These are phyloP conservation scores for Elymnias hypermnestra DNA, from an alignment of 1,140 invertebrate species.

Conservation along the genomic window DNA sequence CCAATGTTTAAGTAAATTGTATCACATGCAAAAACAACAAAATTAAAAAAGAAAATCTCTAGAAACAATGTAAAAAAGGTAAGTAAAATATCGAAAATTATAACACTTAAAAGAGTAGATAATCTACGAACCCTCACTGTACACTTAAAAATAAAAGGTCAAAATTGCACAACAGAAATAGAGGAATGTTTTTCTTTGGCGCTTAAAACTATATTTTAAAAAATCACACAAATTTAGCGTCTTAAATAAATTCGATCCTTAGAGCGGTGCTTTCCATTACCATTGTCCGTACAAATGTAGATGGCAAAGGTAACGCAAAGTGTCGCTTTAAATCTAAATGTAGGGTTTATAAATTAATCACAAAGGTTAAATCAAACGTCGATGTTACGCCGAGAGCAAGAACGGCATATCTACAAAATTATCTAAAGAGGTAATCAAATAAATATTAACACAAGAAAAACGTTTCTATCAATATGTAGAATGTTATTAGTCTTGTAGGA, in stretches of 20 bases:
- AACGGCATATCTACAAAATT: too few species aligned
- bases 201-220: constrained; percentile 52
- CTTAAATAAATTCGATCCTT: constrained; percentile 48
- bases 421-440: too few species aligned
- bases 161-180: constrained; percentile 60
- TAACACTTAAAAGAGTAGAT: constrained; percentile 36
- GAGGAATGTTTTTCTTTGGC: constrained; percentile 64
- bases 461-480: too few species aligned
- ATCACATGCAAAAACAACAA: constrained; percentile 42
- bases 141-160: constrained; percentile 37
- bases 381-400: too few species aligned
- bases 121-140: constrained; percentile 27
- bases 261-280: too few species aligned
- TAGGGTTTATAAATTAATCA: too few species aligned
- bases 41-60: constrained; percentile 14
- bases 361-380: too few species aligned
- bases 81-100: constrained; percentile 39
- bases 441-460: too few species aligned
- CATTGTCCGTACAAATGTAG: too few species aligned
- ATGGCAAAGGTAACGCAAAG: too few species aligned
- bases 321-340: too few species aligned
- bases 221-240: constrained; percentile 57
- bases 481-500: too few species aligned
- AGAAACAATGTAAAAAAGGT: constrained; percentile 21
- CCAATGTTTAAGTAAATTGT: constrained; percentile 21